Evolutionary conservation across 2,113 vertebrate species (phyloP).

Genomic region (Rattus rattus): DNA sequence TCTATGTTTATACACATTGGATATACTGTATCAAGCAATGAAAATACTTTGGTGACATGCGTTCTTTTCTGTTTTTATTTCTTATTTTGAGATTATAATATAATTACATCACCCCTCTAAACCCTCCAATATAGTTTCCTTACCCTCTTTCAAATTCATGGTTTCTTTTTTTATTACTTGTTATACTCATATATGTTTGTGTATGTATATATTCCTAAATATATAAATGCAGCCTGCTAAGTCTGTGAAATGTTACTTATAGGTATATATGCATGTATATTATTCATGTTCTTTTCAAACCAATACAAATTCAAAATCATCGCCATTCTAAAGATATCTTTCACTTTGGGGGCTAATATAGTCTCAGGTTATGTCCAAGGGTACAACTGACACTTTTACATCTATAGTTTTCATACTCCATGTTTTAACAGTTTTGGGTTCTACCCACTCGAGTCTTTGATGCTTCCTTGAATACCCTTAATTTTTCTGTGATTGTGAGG

Average conservation of each 20-base stretch:
- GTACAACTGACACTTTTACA: not conserved
- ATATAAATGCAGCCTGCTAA: not conserved
- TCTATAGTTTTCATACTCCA: not conserved
- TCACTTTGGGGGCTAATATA: not conserved
- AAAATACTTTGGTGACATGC: not conserved
- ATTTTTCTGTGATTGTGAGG: not conserved
- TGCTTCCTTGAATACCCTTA: not conserved
- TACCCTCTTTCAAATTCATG: not conserved
- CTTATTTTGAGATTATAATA: not conserved
- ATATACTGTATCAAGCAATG: not conserved
- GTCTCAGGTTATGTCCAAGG: conserved; percentile 8
- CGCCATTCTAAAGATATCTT: conserved; percentile 2
- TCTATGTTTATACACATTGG: not conserved
- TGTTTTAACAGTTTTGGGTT: not conserved
- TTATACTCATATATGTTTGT: not conserved
- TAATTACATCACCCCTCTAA: not conserved
- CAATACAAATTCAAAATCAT: conserved; percentile 8
- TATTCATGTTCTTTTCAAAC: not conserved
- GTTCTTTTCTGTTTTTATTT: not conserved
- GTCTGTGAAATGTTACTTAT: not conserved
- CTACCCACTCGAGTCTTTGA: not conserved
- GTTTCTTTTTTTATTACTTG: not conserved
- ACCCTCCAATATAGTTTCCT: not conserved
- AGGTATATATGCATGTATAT: not conserved
- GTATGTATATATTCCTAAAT: not conserved